Percentiles rank a stretch among this genome's conserved stretches.
phyloP scores from a whole-genome alignment of 2,113 vertebrate genomes.

The Dipodomys spectabilis region DNA sequence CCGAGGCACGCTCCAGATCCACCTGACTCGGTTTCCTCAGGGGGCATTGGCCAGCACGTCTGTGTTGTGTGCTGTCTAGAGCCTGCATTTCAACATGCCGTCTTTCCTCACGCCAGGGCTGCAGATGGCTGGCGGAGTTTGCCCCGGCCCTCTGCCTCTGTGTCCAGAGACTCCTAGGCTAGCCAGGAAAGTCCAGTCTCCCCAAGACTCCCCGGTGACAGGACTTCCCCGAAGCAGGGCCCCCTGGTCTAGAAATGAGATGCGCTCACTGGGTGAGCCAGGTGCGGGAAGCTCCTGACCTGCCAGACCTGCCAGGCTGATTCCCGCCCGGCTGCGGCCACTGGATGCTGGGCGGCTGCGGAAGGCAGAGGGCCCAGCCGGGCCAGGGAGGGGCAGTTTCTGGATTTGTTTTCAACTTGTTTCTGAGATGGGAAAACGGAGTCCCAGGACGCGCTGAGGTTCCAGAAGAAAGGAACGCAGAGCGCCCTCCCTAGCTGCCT shows the following conservation, averaged over 20 bases:
- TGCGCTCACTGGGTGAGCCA: not conserved
- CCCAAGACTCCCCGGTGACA: not conserved
- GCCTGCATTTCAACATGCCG: not conserved
- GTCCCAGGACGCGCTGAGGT: fast-evolving
- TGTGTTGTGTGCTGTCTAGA: not conserved
- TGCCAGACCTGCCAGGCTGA: not conserved
- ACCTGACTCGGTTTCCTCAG: not conserved
- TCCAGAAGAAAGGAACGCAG: not conserved
- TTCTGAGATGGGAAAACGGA: not conserved
- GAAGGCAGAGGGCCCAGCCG: not conserved
- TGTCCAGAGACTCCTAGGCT: not conserved
- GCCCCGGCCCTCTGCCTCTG: not conserved
- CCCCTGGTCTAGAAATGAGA: too few species aligned
- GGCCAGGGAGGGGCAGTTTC: not conserved
- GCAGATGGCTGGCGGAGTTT: too few species aligned
- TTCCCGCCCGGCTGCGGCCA: not conserved
- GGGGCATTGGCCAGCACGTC: too few species aligned
- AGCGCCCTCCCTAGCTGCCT: fast-evolving
- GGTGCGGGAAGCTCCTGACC: fast-evolving
- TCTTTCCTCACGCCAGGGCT: too few species aligned
- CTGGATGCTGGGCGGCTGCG: too few species aligned
- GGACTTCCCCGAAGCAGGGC: not conserved
- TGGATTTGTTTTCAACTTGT: not conserved
- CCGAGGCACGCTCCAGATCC: too few species aligned
- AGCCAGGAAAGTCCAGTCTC: not conserved